Percentiles rank a stretch among this genome's conserved stretches.
Evolutionary conservation across 2,113 vertebrate genomes (phyloP).

Genomic region (Oceanites oceanicus): DNA sequence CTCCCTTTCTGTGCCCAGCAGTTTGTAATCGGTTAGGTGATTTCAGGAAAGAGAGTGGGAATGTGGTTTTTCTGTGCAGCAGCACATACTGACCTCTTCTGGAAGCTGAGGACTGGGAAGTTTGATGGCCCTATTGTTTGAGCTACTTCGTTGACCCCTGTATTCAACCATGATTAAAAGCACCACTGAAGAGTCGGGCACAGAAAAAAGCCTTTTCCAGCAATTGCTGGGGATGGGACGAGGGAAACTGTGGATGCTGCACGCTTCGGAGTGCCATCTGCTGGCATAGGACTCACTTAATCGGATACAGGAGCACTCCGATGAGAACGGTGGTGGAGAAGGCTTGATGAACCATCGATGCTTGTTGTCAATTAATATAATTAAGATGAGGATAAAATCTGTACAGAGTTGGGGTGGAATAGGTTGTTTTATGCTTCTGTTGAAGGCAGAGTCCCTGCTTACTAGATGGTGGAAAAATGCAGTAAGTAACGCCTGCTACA

Average conservation of each 20-base stretch:
- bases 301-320: background rate
- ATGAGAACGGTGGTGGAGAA: background rate
- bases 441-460: background rate
- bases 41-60: background rate
- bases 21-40: background rate
- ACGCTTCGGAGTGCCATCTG: conserved; percentile 39
- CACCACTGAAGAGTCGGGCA: background rate
- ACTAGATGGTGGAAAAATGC: background rate
- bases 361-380: background rate
- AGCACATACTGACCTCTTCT: background rate
- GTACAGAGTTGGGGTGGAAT: background rate
- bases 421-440: background rate
- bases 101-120: background rate
- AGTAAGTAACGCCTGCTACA: background rate
- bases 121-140: background rate
- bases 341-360: background rate
- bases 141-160: background rate
- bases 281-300: background rate
- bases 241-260: background rate
- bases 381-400: background rate
- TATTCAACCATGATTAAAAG: background rate
- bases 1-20: background rate
- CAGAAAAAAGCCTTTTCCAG: background rate
- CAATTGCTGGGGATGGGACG: background rate
- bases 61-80: background rate